Percentiles rank a stretch among this genome's conserved stretches.
Conservation (phyloP, 92 coral and sea anemone species). For the Desmophyllum pertusum region DNA sequence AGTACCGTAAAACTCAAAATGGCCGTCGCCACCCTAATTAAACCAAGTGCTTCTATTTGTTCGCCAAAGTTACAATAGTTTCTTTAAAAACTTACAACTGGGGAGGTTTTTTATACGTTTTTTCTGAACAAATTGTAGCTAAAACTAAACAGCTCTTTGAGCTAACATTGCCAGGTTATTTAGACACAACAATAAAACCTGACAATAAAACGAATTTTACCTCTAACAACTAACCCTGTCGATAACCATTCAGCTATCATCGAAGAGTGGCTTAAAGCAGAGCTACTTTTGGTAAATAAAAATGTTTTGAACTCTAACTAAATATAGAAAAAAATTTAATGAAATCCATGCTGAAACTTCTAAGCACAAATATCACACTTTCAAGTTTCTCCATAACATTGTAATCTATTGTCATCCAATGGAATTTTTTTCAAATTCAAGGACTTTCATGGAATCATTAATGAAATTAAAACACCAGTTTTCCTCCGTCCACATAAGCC, state of each 20-base stretch:
- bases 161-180: background rate
- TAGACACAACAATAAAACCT: background rate
- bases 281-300: background rate
- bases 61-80: background rate
- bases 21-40: background rate
- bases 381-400: too few relatives aligned
- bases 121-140: background rate
- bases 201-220: background rate
- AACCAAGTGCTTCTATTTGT: background rate
- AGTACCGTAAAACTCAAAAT: background rate
- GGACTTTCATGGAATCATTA: too few relatives aligned
- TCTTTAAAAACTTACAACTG: background rate
- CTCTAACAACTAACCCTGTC: background rate
- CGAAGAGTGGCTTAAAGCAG: background rate
- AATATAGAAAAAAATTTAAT: background rate
- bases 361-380: background rate
- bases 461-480: too few relatives aligned
- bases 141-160: background rate
- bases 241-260: background rate
- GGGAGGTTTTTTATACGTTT: background rate
- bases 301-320: background rate
- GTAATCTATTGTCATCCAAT: too few relatives aligned
- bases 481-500: too few relatives aligned
- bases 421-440: too few relatives aligned
- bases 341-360: background rate